Evolutionary conservation across 2,113 vertebrate species (phyloP).

Genomic region (Apistogramma diplotaenia): DNA sequence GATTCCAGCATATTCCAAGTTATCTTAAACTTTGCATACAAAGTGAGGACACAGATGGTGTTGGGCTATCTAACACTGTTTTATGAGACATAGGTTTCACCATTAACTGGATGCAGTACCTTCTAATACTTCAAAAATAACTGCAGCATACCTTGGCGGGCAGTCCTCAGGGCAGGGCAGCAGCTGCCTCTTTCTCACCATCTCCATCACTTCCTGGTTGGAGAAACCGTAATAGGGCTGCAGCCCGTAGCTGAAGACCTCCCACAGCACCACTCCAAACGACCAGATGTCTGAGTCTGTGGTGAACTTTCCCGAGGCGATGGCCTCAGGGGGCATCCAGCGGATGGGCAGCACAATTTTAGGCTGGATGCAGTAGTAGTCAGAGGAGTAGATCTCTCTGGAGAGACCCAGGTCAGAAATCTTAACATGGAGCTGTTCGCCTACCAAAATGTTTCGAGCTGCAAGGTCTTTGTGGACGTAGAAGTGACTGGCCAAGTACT

Average conservation of each 20-base stretch:
- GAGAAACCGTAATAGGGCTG: conserved; percentile 97
- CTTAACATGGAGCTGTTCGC: conserved; percentile 95
- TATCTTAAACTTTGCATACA: background rate
- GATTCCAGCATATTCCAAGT: background rate
- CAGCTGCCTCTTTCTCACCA: conserved; percentile 94
- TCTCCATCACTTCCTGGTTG: conserved; percentile 98
- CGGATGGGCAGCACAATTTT: conserved; percentile 93
- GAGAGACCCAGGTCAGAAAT: conserved; percentile 97
- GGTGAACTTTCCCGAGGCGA: conserved; percentile 94
- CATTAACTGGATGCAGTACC: background rate
- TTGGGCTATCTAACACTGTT: background rate
- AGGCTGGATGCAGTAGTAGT: conserved; percentile 92
- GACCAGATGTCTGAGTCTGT: conserved; percentile 97
- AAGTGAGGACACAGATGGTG: background rate
- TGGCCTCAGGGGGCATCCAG: conserved; percentile 97
- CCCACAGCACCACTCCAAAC: conserved; percentile 95
- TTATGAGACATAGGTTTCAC: background rate
- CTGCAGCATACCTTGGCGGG: conserved; percentile 76
- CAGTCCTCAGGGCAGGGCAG: conserved; percentile 97
- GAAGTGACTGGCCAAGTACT: conserved; percentile 91
- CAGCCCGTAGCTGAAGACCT: conserved; percentile 97
- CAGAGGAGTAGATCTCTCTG: conserved; percentile 91
- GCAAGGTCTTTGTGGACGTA: conserved; percentile 97
- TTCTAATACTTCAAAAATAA: background rate
- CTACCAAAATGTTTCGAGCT: conserved; percentile 92